Evolutionary conservation across 1,140 invertebrate species (phyloP).

Genomic region (Drosophila bocki): DNA sequence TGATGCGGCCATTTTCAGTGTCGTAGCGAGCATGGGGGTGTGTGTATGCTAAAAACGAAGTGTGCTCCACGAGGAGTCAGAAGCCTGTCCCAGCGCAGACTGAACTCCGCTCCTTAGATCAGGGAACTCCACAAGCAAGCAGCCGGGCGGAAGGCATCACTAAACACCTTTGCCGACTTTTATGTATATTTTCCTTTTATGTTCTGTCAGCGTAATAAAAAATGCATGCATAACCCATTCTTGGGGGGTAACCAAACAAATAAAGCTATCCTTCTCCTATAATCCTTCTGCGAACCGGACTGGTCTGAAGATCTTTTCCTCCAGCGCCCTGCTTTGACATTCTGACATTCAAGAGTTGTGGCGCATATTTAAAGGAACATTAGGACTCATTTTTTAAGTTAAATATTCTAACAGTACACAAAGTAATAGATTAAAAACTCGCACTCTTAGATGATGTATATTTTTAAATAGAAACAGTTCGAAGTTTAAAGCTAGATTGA

Average conservation of each 20-base stretch:
- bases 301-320: slow-evolving; percentile 32
- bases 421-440: neutral
- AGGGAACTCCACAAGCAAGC: slow-evolving; percentile 26
- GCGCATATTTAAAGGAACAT: slow-evolving; percentile 40
- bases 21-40: neutral
- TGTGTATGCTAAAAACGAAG: slow-evolving; percentile 64
- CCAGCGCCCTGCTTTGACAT: neutral
- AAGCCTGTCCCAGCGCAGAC: slow-evolving; percentile 5
- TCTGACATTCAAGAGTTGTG: slow-evolving; percentile 36
- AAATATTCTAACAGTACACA: neutral
- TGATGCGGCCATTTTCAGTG: slow-evolving; percentile 70
- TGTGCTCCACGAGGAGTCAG: slow-evolving; percentile 14
- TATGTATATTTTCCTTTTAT: slow-evolving; percentile 76
- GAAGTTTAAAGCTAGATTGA: no score
- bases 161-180: slow-evolving; percentile 77
- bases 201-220: slow-evolving; percentile 74
- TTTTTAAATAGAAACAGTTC: no score
- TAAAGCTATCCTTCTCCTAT: slow-evolving; percentile 38
- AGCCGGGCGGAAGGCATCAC: slow-evolving; percentile 70
- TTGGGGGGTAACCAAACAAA: slow-evolving; percentile 67
- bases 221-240: slow-evolving; percentile 70
- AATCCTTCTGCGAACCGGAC: slow-evolving; percentile 7
- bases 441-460: no score
- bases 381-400: neutral
- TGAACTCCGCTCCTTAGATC: slow-evolving; percentile 21